Evolutionary conservation across 2,797 vertebrate species (phyloP).

Genomic region (Dendrocincla fuliginosa): DNA sequence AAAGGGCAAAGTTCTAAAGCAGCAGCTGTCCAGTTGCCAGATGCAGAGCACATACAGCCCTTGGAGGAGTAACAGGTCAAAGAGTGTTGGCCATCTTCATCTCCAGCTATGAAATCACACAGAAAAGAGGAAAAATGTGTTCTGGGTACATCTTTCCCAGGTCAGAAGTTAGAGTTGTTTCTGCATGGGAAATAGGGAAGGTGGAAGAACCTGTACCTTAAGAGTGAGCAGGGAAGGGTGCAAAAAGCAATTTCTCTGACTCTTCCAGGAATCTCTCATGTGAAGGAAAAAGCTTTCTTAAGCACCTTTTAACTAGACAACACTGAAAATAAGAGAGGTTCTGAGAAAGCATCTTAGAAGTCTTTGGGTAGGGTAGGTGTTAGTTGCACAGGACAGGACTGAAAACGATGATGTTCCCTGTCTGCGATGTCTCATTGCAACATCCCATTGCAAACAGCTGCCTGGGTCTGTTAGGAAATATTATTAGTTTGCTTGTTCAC

Average conservation of each 20-base stretch:
- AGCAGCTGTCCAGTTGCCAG: not conserved
- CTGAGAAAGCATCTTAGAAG: not conserved
- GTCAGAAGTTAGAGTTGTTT: not conserved
- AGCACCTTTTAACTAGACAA: not conserved
- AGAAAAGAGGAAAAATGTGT: not conserved
- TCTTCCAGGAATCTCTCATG: not conserved
- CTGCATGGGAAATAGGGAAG: not conserved
- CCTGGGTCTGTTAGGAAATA: not conserved
- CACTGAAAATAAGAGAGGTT: not conserved
- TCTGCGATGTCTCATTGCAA: not conserved
- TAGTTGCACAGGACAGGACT: not conserved
- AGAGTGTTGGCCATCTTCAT: not conserved
- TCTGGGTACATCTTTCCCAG: not conserved
- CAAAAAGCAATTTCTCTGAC: not conserved
- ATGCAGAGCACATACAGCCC: not conserved
- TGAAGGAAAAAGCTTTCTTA: not conserved
- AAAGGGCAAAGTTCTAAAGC: conserved; percentile 38
- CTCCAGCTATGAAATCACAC: conserved; percentile 12
- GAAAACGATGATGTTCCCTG: not conserved
- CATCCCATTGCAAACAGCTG: not conserved
- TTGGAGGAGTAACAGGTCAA: conserved; percentile 15
- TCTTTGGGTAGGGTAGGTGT: not conserved
- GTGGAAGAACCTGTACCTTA: not conserved
- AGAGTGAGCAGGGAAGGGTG: not conserved
- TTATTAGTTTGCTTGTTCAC: not conserved